phyloP scores from a whole-genome alignment of 2,113 vertebrate species.

The Dromaius novaehollandiae region DNA sequence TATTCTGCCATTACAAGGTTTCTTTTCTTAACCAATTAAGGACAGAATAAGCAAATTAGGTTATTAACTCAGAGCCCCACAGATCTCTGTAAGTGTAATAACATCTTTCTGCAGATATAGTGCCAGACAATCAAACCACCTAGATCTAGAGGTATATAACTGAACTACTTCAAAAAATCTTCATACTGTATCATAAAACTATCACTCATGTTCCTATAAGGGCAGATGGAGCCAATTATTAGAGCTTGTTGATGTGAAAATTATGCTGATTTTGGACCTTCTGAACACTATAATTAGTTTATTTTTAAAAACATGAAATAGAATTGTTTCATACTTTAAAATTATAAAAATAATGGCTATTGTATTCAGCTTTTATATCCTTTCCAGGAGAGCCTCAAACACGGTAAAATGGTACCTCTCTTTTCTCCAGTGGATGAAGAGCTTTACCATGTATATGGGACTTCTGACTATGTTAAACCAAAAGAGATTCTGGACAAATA shows the following conservation, averaged over 20 bases:
- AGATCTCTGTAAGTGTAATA: background rate
- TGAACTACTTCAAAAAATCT: background rate
- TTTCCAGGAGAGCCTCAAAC: background rate
- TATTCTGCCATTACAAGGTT: slow-evolving; percentile 36
- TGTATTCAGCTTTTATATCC: background rate
- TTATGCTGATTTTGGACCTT: background rate
- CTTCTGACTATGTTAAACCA: background rate
- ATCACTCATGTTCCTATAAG: background rate
- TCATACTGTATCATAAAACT: background rate
- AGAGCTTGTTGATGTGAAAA: background rate
- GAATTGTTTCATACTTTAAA: background rate
- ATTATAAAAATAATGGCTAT: background rate
- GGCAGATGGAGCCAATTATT: background rate
- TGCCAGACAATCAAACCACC: background rate
- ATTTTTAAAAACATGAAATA: background rate
- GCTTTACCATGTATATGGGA: background rate
- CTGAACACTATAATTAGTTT: background rate
- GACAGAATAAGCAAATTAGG: slow-evolving; percentile 35
- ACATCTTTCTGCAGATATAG: background rate
- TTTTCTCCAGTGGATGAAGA: background rate
- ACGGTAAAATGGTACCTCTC: background rate
- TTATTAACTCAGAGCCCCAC: slow-evolving; percentile 11
- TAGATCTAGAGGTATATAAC: background rate
- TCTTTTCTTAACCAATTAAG: slow-evolving; percentile 37
- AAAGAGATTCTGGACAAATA: background rate